Evolutionary conservation across 2,797 vertebrate species (phyloP), one percentile per base, ranked within the genome.

Genomic region (Heteromormyrus szaboi): DNA sequence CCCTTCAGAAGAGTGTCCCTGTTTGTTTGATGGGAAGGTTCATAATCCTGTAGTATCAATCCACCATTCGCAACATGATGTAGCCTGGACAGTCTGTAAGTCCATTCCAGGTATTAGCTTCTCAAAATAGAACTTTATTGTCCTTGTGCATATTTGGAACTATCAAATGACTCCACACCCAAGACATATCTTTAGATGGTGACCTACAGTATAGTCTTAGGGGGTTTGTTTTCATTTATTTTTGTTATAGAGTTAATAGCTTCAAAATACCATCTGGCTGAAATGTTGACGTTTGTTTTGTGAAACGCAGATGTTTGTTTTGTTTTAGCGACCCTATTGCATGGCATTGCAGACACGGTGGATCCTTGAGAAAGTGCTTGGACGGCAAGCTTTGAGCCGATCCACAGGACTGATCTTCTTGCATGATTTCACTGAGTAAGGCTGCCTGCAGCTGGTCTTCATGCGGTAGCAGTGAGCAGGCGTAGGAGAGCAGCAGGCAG

Each of bases 1-100:
- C 95, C 94, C 93, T 95, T 95, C 93, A 91, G 91, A 93, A 86
- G 87, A 89, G 92, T 92, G 89, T 93, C 92, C 92, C 93, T 92
- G 94, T 95, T 95, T 92, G 94, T 94, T 94, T 95, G 91, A 92
- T 93, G 91, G 44, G 44, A 90, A 86, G 76, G 92, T 89, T 89
- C 59, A 89, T 88, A 88, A 91, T 88, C 81, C 89, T 91, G 89
- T 90, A 87, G 89, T 91, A 87, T 92, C 76, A 89, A 90, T 14
- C 85, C 85, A 19, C 33, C 19, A 5, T 29, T 53, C 53, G 48
- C n/a, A 81, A 46, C 76, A 51, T 17, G 41, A 85, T 33, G 56
- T 86, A 56, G 29, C n/a, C 46, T 29, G n/a, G 83, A 25, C 48
- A 85, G 83, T 22, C 22, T 29, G 7, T 85, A 22, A 53, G 3